These are phyloP conservation scores for Osmerus mordax DNA, from an alignment of 2,113 vertebrate genomes.

Conservation along the genomic window DNA sequence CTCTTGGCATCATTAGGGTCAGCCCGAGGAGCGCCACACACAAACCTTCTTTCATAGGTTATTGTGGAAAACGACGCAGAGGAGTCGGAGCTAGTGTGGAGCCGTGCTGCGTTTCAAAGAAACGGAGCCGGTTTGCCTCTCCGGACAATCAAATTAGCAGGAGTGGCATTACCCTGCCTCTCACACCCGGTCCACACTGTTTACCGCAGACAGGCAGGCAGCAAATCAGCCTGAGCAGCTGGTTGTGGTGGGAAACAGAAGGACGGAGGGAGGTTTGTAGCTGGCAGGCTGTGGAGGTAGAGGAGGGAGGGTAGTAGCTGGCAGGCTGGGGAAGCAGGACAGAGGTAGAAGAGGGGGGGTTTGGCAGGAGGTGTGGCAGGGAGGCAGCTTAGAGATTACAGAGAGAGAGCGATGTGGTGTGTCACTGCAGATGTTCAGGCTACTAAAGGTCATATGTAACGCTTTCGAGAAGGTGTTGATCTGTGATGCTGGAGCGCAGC, in stretches of 20 bases:
- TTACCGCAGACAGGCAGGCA: not conserved
- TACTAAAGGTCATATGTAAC: constrained; percentile 51
- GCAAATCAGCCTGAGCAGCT: constrained; percentile 22
- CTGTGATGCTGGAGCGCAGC: constrained; percentile 24
- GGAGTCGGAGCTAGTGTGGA: not conserved
- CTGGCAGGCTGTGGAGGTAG: not conserved
- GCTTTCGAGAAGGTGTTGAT: constrained; percentile 37
- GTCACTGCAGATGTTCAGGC: constrained; percentile 52
- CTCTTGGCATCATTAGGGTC: constrained; percentile 21
- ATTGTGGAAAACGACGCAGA: constrained; percentile 8
- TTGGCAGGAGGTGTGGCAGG: not conserved
- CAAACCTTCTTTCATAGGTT: constrained; percentile 16
- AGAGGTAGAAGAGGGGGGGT: not conserved
- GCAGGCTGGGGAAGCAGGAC: not conserved
- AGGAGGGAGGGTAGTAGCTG: too few species aligned
- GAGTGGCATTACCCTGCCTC: constrained; percentile 14
- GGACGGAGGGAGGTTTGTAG: not conserved
- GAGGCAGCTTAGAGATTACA: constrained; percentile 31
- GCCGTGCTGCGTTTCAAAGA: not conserved
- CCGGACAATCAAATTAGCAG: constrained; percentile 34
- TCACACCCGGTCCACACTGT: constrained; percentile 32
- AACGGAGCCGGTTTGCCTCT: not conserved
- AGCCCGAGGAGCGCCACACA: not conserved
- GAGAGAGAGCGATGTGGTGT: constrained; percentile 33
- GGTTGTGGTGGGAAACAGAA: not conserved